These are phyloP conservation scores for Centropus unirufus DNA, from an alignment of 2,113 vertebrate genomes.

Conservation along the genomic window DNA sequence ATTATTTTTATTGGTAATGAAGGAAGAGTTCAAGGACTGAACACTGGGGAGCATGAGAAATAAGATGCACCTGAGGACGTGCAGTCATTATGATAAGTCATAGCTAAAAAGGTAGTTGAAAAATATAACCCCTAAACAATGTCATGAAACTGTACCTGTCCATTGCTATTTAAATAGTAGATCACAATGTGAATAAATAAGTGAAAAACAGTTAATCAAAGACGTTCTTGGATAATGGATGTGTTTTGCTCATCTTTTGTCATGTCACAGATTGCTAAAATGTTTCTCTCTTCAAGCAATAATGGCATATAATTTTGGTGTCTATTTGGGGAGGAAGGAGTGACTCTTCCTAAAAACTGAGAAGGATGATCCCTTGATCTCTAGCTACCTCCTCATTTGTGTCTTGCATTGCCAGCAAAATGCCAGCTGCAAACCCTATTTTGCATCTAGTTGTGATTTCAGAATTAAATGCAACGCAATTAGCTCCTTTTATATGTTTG, in stretches of 20 bases:
- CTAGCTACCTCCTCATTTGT: conserved; percentile 67
- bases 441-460: conserved; percentile 72
- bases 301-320: conserved; percentile 43
- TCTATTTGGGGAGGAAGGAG: conserved; percentile 55
- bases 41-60: not conserved
- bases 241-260: conserved; percentile 15
- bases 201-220: conserved; percentile 10
- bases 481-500: conserved; percentile 72
- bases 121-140: not conserved
- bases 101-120: not conserved
- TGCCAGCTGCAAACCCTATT: conserved; percentile 69
- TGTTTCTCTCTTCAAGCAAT: conserved; percentile 34
- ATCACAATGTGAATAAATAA: conserved; percentile 20
- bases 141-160: not conserved
- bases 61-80: not conserved
- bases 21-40: not conserved
- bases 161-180: not conserved
- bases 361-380: conserved; percentile 61
- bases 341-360: conserved; percentile 56
- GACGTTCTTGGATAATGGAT: not conserved
- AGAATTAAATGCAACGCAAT: conserved; percentile 72
- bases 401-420: conserved; percentile 71
- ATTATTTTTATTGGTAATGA: not conserved
- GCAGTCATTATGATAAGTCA: not conserved
- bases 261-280: conserved; percentile 14